phyloP scores from a whole-genome alignment of 2,888 invertebrate genomes.

The Elegia similella region DNA sequence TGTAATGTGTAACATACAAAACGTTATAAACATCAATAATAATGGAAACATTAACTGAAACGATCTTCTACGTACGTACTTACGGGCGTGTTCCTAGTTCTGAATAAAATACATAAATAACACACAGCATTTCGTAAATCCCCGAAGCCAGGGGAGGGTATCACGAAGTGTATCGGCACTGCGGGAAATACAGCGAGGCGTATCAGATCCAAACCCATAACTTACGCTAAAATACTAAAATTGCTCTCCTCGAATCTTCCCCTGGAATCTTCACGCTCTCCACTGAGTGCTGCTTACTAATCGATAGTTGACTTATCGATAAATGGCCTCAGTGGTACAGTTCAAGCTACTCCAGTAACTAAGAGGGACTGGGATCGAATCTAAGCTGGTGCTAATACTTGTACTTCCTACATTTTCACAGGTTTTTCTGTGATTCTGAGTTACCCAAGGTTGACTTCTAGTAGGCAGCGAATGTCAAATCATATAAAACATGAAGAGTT shows the following conservation, averaged over 20 bases:
- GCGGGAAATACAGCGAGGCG: conserved; percentile 64
- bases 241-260: conserved; percentile 75
- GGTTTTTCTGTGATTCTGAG: too few species aligned
- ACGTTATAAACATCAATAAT: too few species aligned
- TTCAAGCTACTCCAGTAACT: too few species aligned
- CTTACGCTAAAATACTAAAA: conserved; percentile 77
- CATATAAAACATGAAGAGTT: too few species aligned
- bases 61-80: too few species aligned
- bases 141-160: conserved; percentile 49
- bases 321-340: not conserved
- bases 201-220: conserved; percentile 77
- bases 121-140: conserved; percentile 18
- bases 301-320: not conserved
- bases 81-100: not conserved
- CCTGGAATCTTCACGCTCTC: conserved; percentile 76
- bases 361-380: too few species aligned
- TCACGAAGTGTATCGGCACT: conserved; percentile 62
- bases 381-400: too few species aligned
- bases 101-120: conserved; percentile 22
- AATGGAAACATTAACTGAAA: too few species aligned
- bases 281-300: conserved; percentile 21
- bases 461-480: too few species aligned
- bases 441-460: too few species aligned
- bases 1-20: too few species aligned
- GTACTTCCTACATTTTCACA: too few species aligned